Conservation (phyloP, 2,888 invertebrate species). For the Clepsis dumicolana region DNA sequence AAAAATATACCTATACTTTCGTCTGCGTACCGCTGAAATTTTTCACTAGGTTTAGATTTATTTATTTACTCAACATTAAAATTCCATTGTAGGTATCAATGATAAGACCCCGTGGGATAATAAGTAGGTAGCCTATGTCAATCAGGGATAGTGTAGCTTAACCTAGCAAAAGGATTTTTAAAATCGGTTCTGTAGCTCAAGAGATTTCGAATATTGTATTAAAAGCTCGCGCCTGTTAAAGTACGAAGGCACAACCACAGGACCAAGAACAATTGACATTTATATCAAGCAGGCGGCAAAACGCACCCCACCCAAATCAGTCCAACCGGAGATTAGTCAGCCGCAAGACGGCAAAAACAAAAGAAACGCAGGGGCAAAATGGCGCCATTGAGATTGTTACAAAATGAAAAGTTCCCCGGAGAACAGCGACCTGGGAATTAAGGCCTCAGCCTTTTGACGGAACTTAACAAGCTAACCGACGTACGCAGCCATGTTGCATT, state of each 20-base stretch:
- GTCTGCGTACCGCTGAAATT: too few relatives aligned
- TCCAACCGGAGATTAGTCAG: constrained; percentile 17
- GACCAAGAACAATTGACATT: not conserved
- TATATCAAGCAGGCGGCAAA: not conserved
- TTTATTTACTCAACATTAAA: too few relatives aligned
- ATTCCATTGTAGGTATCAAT: too few relatives aligned
- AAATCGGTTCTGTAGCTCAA: too few relatives aligned
- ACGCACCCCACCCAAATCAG: not conserved
- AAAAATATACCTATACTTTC: not conserved
- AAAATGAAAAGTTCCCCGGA: constrained; percentile 20
- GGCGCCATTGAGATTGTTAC: constrained; percentile 23
- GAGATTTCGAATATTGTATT: too few relatives aligned
- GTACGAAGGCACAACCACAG: constrained; percentile 1
- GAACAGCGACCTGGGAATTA: constrained; percentile 26
- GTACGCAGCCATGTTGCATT: constrained; percentile 44
- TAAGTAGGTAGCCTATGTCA: too few relatives aligned
- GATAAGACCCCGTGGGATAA: too few relatives aligned
- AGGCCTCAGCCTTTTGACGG: constrained; percentile 33
- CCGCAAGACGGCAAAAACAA: constrained; percentile 17
- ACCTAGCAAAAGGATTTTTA: too few relatives aligned
- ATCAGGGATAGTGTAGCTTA: too few relatives aligned
- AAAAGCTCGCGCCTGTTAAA: not conserved
- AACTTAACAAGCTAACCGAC: constrained; percentile 34
- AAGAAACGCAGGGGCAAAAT: constrained; percentile 8
- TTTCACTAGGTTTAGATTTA: too few relatives aligned